A percentile compares a stretch with the other conserved stretches of the same genome.
These are phyloP conservation scores for Chloroceryle aenea DNA, from an alignment of 2,113 vertebrate genomes.

Conservation along the genomic window DNA sequence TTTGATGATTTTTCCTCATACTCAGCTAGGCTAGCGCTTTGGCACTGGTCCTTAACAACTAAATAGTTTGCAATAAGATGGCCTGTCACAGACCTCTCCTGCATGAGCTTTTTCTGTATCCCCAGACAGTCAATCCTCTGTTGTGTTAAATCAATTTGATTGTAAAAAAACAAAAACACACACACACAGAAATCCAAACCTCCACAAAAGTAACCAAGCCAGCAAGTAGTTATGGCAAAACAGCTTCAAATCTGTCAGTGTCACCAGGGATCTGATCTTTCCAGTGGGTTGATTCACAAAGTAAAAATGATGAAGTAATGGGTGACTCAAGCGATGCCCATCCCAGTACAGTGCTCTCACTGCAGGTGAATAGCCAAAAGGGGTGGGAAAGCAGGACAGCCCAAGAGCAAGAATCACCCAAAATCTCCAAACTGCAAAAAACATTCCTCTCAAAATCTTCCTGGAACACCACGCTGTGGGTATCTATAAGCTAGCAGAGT, in stretches of 20 bases:
- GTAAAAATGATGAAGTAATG: background rate
- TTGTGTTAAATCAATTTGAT: background rate
- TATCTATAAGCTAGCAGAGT: background rate
- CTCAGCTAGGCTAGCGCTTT: background rate
- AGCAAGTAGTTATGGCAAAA: background rate
- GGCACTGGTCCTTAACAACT: background rate
- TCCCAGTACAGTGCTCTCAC: rapidly evolving
- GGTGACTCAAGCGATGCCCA: background rate
- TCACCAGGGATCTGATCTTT: background rate
- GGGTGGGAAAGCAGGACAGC: background rate
- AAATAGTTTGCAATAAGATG: background rate
- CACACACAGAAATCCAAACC: rapidly evolving
- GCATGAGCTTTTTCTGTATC: background rate
- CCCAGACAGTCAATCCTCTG: background rate
- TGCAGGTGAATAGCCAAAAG: background rate
- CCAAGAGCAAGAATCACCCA: background rate
- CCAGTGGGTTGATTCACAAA: background rate
- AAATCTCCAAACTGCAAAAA: background rate
- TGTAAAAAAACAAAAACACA: background rate
- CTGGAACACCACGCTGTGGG: background rate
- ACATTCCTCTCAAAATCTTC: background rate
- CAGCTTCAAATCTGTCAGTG: background rate
- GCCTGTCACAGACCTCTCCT: background rate
- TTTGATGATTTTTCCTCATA: conserved; percentile 36
- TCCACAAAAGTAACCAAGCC: background rate